phyloP scores from a whole-genome alignment of 2,888 invertebrate species.

The Drosophila vallismaia region DNA sequence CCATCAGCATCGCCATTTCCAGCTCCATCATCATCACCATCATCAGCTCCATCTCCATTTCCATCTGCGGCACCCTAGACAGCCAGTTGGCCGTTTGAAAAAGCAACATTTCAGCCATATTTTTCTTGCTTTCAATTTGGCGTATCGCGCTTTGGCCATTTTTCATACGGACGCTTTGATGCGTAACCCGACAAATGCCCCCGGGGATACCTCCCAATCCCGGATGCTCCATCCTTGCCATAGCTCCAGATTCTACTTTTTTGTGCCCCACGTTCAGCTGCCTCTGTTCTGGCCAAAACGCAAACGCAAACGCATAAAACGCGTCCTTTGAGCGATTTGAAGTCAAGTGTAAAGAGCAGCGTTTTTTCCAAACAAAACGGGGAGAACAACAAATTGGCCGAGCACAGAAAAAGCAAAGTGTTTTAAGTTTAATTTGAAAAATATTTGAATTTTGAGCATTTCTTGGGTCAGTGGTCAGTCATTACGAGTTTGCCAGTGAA shows the following conservation, averaged over 20 bases:
- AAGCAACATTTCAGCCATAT: slow-evolving; percentile 78
- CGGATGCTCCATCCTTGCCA: slow-evolving; percentile 4
- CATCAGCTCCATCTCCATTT: neutral
- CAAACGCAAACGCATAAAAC: slow-evolving; percentile 74
- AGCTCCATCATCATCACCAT: slow-evolving; percentile 17
- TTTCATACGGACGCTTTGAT: slow-evolving; percentile 76
- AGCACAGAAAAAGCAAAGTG: slow-evolving; percentile 52
- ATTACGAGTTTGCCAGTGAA: slow-evolving; percentile 3
- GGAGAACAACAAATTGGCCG: slow-evolving; percentile 28
- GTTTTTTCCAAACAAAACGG: slow-evolving; percentile 62
- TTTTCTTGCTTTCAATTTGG: slow-evolving; percentile 79
- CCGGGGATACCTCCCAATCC: neutral
- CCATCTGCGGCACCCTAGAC: slow-evolving; percentile 13
- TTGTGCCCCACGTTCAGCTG: neutral
- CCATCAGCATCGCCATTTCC: slow-evolving; percentile 18
- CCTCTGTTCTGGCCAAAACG: slow-evolving; percentile 46
- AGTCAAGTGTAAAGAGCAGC: slow-evolving; percentile 79
- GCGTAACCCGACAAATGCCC: slow-evolving; percentile 64
- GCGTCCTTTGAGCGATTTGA: slow-evolving; percentile 79
- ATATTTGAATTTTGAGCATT: slow-evolving; percentile 80
- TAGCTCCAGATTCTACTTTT: slow-evolving; percentile 18
- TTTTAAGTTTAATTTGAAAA: slow-evolving; percentile 78
- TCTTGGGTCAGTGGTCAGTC: slow-evolving; percentile 69
- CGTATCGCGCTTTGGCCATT: slow-evolving; percentile 73
- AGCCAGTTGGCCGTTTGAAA: slow-evolving; percentile 67